Evolutionary conservation across 1,140 invertebrate genomes (phyloP).

Genomic region (Bombus haemorrhoidalis): DNA sequence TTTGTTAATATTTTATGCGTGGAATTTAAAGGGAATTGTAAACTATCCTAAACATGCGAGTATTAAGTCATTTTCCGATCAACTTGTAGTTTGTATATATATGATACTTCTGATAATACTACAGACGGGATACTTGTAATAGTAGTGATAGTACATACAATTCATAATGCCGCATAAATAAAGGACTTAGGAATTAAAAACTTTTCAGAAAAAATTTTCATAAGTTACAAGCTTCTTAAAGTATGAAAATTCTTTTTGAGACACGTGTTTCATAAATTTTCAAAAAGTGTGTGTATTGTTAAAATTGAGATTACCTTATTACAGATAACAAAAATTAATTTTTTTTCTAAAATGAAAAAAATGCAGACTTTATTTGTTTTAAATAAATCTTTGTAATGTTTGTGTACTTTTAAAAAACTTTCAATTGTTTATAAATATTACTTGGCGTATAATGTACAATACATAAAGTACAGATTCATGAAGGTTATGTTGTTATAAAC

Average conservation of each 20-base stretch:
- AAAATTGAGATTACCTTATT: not conserved
- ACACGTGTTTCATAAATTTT: not conserved
- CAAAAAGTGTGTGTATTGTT: no score
- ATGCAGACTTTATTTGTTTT: not conserved
- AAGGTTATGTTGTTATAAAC: conserved; percentile 12
- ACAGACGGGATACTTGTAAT: no score
- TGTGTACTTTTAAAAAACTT: not conserved
- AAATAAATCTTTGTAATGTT: not conserved
- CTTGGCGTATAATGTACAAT: not conserved
- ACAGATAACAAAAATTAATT: not conserved
- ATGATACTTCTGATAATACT: no score
- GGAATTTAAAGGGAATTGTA: not conserved
- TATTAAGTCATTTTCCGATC: not conserved
- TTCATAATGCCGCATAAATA: not conserved
- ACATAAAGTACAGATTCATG: not conserved
- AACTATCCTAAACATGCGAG: not conserved
- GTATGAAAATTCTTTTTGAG: not conserved
- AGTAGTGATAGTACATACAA: not conserved
- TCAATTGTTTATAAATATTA: not conserved
- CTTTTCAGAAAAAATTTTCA: not conserved
- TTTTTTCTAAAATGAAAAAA: not conserved
- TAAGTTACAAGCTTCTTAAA: not conserved
- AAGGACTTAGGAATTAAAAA: not conserved
- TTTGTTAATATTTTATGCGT: not conserved
- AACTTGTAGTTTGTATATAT: not conserved